Evolutionary conservation across 2,797 vertebrate species (phyloP).

Genomic region (Schizothorax lantsangensis): DNA sequence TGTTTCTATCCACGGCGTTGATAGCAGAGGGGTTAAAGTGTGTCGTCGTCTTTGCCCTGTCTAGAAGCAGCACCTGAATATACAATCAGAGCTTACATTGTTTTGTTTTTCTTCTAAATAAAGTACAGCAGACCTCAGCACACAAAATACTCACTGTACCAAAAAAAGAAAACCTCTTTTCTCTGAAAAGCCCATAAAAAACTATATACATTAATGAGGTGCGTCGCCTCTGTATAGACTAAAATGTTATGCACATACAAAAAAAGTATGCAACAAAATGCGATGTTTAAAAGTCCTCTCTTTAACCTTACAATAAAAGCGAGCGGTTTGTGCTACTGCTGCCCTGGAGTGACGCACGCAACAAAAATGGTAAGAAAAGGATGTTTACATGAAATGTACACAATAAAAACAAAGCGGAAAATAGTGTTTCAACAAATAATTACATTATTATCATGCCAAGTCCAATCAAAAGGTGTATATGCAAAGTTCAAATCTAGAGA

Average conservation of each 20-base stretch:
- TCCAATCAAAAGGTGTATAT: slow-evolving; percentile 30
- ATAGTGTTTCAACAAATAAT: slow-evolving; percentile 45
- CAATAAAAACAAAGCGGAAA: slow-evolving; percentile 40
- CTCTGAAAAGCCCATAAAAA: slow-evolving; percentile 57
- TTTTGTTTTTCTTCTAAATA: slow-evolving; percentile 34
- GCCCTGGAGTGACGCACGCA: slow-evolving; percentile 54
- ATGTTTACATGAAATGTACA: slow-evolving; percentile 48
- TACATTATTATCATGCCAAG: slow-evolving; percentile 35
- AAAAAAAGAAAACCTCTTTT: slow-evolving; percentile 47
- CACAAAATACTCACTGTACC: slow-evolving; percentile 77
- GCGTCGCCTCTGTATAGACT: slow-evolving; percentile 40
- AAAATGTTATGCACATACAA: slow-evolving; percentile 58
- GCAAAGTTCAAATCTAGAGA: slow-evolving; percentile 20
- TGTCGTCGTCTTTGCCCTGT: slow-evolving; percentile 44
- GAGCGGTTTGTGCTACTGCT: slow-evolving; percentile 48
- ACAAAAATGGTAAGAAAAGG: slow-evolving; percentile 36
- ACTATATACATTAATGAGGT: slow-evolving; percentile 62
- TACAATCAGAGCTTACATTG: slow-evolving; percentile 34
- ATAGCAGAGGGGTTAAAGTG: slow-evolving; percentile 14
- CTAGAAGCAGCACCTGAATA: slow-evolving; percentile 74
- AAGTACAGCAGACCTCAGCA: slow-evolving; percentile 53
- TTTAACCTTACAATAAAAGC: slow-evolving; percentile 40
- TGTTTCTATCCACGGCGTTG: slow-evolving; percentile 30
- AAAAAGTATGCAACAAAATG: slow-evolving; percentile 59
- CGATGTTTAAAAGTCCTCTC: slow-evolving; percentile 28